Percentiles rank a stretch among this genome's conserved stretches.
These are phyloP conservation scores for Rhinoderma darwinii DNA, from an alignment of 2,113 vertebrate species.

Conservation along the genomic window DNA sequence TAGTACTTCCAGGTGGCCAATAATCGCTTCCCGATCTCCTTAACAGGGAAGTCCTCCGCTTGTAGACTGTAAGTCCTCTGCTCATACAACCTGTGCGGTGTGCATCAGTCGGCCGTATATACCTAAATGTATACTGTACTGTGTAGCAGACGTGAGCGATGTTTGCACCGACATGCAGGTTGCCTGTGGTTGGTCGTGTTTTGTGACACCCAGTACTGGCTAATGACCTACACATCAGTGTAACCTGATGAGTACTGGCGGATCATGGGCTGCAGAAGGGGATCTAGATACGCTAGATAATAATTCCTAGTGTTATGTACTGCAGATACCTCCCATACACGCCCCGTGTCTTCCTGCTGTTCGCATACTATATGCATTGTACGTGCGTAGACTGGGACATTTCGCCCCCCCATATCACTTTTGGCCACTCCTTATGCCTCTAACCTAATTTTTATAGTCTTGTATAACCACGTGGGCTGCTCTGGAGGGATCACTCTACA, in stretches of 20 bases:
- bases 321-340: not conserved
- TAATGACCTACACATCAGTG: too few relatives aligned
- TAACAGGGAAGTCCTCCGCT: not conserved
- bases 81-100: not conserved
- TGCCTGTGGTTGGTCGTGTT: too few relatives aligned
- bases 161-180: too few relatives aligned
- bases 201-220: not conserved
- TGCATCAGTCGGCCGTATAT: too few relatives aligned
- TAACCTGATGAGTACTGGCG: too few relatives aligned
- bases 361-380: not conserved
- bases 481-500: not conserved
- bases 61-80: constrained; percentile 1
- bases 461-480: too few relatives aligned
- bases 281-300: too few relatives aligned
- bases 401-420: not conserved
- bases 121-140: too few relatives aligned
- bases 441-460: too few relatives aligned
- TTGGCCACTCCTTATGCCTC: not conserved
- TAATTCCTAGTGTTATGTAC: not conserved
- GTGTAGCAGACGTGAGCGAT: too few relatives aligned
- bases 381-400: not conserved
- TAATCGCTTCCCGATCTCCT: not conserved
- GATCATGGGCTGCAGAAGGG: too few relatives aligned
- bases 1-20: constrained; percentile 11
- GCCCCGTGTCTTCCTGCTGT: too few relatives aligned